phyloP scores from a whole-genome alignment of 92 coral and sea anemone genomes.

The Anthopleura xanthogrammica region DNA sequence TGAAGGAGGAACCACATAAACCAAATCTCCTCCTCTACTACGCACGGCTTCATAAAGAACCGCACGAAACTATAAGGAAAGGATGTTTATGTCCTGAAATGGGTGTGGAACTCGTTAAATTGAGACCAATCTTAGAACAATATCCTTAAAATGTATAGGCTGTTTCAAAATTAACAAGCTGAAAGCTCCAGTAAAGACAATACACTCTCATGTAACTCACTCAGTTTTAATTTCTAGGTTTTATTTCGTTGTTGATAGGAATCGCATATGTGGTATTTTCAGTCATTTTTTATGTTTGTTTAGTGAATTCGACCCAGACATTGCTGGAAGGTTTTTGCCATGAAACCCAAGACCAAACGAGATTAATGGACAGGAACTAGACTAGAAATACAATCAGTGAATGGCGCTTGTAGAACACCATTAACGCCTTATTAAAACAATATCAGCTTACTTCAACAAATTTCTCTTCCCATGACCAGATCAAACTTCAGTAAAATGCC shows the following conservation, averaged over 20 bases:
- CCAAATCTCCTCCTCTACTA: conserved; percentile 16
- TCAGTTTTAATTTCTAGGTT: neutral
- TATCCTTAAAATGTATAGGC: neutral
- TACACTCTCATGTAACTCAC: neutral
- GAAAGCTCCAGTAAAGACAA: neutral
- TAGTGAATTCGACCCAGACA: neutral
- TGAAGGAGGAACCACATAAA: conserved; percentile 17
- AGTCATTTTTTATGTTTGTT: neutral
- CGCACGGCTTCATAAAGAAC: neutral
- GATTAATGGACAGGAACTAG: conserved; percentile 21
- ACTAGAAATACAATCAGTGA: conserved; percentile 19
- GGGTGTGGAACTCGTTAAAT: conserved; percentile 22
- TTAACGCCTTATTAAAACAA: conserved; percentile 21
- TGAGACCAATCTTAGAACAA: conserved; percentile 6
- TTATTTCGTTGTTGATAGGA: conserved; percentile 3
- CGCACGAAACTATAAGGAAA: conserved; percentile 5
- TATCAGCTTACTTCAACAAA: conserved; percentile 15
- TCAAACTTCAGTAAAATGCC: conserved; percentile 9
- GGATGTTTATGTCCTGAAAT: neutral
- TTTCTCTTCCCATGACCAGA: conserved; percentile 12
- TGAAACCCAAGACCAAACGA: conserved; percentile 11
- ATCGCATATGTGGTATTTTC: conserved; percentile 6
- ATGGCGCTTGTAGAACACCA: conserved; percentile 21
- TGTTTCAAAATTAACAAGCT: neutral
- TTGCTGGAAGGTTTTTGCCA: conserved; percentile 1